A percentile compares a stretch with the other conserved stretches of the same genome.
Conservation (phyloP, 2,888 invertebrate species). For the Eupithecia insigniata region DNA sequence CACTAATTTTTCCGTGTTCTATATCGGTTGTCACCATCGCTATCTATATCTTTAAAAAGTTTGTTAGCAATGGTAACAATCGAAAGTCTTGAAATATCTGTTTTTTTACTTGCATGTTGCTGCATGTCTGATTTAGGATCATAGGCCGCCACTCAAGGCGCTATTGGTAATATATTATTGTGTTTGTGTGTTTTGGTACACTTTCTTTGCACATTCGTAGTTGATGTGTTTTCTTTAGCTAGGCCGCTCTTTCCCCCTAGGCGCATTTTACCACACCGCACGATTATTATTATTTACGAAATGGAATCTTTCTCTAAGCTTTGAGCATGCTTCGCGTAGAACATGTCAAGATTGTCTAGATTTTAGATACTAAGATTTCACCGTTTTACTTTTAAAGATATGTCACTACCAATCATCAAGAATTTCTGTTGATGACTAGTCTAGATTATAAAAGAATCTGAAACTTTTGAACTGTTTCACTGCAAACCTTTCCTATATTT, state of each 20-base stretch:
- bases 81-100: constrained; percentile 66
- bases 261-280: constrained; percentile 83
- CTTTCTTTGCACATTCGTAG: constrained; percentile 84
- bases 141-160: constrained; percentile 80
- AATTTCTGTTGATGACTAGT: neutral
- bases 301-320: constrained; percentile 79
- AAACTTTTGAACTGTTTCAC: constrained; percentile 8
- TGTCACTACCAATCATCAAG: neutral
- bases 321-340: constrained; percentile 82
- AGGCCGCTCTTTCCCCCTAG: constrained; percentile 82
- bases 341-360: constrained; percentile 57
- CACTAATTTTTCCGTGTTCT: constrained; percentile 58
- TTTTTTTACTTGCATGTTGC: constrained; percentile 82
- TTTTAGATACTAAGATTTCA: constrained; percentile 33
- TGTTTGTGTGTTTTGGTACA: constrained; percentile 73
- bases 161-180: constrained; percentile 78
- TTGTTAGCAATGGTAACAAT: constrained; percentile 68
- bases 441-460: neutral
- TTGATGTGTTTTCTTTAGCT: constrained; percentile 82
- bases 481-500: neutral
- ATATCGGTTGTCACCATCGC: constrained; percentile 70
- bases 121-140: constrained; percentile 82
- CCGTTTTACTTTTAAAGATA: neutral
- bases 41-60: constrained; percentile 42
- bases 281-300: constrained; percentile 81